Conservation (phyloP, 1,140 invertebrate genomes). For the Lerema accius region DNA sequence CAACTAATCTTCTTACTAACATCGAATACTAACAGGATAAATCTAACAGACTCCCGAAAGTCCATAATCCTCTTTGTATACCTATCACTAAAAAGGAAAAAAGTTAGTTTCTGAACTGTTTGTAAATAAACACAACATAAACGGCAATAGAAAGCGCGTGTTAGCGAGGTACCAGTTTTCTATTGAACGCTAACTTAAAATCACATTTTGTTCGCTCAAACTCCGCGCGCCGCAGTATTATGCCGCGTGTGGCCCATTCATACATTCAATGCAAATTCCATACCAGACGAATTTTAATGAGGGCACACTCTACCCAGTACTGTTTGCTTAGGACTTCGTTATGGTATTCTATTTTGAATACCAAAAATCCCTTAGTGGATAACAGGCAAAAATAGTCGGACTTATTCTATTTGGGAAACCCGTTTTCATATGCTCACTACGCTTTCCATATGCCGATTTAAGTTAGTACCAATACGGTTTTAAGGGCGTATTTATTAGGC, state of each 20-base stretch:
- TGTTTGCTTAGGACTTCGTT: slow-evolving; percentile 25
- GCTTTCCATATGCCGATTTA: background rate
- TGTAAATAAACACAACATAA: background rate
- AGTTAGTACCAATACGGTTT: no score
- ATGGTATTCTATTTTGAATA: slow-evolving; percentile 1
- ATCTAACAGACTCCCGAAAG: no score
- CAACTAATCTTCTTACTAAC: no score
- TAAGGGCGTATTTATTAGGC: no score
- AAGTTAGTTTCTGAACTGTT: no score
- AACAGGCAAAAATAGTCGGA: slow-evolving; percentile 15
- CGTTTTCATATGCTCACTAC: background rate
- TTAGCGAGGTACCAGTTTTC: slow-evolving; percentile 7
- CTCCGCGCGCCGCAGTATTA: background rate
- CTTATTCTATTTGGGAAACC: slow-evolving; percentile 4
- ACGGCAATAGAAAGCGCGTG: background rate
- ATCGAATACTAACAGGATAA: no score
- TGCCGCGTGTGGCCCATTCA: slow-evolving; percentile 14
- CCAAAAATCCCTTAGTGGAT: slow-evolving; percentile 26
- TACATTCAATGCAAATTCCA: slow-evolving; percentile 18
- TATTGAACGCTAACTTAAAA: slow-evolving; percentile 8
- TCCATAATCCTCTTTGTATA: no score
- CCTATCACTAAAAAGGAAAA: no score
- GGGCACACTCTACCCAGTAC: slow-evolving; percentile 1
- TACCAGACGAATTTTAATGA: slow-evolving; percentile 22
- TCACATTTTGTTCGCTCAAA: slow-evolving; percentile 2